Base-by-base conservation (phyloP, 2,888 invertebrate species). In the Acleris holmiana region DNA sequence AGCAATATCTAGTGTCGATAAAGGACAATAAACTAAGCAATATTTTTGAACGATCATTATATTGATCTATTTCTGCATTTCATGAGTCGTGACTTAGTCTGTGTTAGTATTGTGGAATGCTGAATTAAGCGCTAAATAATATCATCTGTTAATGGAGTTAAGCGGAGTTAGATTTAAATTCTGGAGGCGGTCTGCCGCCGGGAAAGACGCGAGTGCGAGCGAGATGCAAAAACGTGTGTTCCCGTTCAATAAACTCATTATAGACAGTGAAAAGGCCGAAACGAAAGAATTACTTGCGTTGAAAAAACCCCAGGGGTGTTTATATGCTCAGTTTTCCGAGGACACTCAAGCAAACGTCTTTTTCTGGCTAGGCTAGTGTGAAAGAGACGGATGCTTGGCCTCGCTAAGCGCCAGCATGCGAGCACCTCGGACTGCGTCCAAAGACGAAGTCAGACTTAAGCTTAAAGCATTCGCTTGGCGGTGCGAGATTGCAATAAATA, bases 211-310 rank as follows among this genome's bases (percentile, higher is more conserved):
- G 48, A 23, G 55, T 60, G 41, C 54, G 46, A 29, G 51, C 64
- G 58, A 40, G 58, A 53, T 48, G 41, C 48, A 48, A 48, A 40
- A 25, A 47, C 54, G 64, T 44, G 64, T 64, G 59, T 17, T 48
- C 29, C 54, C 59, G 59, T 70, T 69, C 71, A 70, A 77, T 69
- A 72, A 69, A 73, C 80, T 82, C 84, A 82, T 82, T 81, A 89
- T 90, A 91, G 91, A 90, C 91, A 91, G 91, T 91, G 91, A 89
- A 90, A 84, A 74, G 69, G 70, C 79, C 77, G 74, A 77, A 81
- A 75, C 75, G 76, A 77, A 71, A 69, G 66, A 71, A 58, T 61
- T 53, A 55, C 29, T 58, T 54, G 57, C 50, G 44, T 46, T 62
- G 18, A 57, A 61, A 59, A 49, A 47, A 61, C 48, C 48, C 46